These are phyloP conservation scores for Aphrophora alni DNA, from an alignment of 2,888 invertebrate species.

Conservation along the genomic window DNA sequence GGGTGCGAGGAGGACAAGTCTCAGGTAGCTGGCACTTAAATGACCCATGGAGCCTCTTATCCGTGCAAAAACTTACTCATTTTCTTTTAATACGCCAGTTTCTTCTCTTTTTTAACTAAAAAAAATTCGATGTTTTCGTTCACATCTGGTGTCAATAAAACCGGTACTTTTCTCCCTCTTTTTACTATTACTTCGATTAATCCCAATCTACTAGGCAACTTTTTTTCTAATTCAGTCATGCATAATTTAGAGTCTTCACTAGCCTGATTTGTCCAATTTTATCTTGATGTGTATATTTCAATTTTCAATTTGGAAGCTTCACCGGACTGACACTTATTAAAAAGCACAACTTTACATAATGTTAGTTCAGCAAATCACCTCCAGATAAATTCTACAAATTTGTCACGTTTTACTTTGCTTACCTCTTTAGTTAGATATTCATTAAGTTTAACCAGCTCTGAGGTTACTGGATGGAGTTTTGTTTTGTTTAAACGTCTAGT, in stretches of 20 bases:
- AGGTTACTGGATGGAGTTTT: background rate
- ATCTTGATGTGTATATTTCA: background rate
- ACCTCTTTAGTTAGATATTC: background rate
- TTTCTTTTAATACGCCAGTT: background rate
- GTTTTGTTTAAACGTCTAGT: background rate
- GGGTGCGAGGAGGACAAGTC: too few relatives aligned
- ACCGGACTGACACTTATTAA: background rate
- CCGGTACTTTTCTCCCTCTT: constrained; percentile 1
- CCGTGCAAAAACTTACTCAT: background rate
- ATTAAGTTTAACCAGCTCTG: background rate
- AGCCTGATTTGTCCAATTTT: background rate
- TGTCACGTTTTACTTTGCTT: background rate
- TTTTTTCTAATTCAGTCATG: background rate
- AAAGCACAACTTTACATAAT: background rate
- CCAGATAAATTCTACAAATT: background rate
- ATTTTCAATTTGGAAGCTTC: background rate
- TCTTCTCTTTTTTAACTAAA: background rate
- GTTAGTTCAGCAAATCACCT: background rate
- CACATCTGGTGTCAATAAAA: background rate
- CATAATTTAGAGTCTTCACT: background rate
- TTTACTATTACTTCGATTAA: background rate
- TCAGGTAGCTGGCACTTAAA: background rate
- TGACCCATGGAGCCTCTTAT: background rate
- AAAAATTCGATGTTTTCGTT: constrained; percentile 11
- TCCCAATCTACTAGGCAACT: background rate